These are phyloP conservation scores for Euleptes europaea DNA, from an alignment of 2,113 vertebrate species.

Conservation along the genomic window DNA sequence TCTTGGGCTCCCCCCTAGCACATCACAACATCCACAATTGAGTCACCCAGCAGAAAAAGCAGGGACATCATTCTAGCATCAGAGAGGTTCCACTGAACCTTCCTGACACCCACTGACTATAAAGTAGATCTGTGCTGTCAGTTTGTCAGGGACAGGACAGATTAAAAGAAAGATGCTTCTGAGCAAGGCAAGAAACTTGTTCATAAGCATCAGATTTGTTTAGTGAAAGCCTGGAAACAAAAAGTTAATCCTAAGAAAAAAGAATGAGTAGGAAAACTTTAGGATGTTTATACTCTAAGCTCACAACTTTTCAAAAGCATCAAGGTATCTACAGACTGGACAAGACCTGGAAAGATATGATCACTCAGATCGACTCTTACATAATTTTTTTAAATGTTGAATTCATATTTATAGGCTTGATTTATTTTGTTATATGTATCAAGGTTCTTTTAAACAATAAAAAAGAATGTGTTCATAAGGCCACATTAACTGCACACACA, in stretches of 20 bases:
- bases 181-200: not conserved
- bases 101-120: not conserved
- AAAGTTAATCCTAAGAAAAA: too few species aligned
- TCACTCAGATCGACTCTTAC: too few species aligned
- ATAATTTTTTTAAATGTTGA: too few species aligned
- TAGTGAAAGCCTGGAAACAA: too few species aligned
- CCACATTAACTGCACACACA: not conserved
- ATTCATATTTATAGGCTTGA: too few species aligned
- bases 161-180: not conserved
- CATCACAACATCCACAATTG: constrained; percentile 28
- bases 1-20: constrained; percentile 95
- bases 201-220: not conserved
- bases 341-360: too few species aligned
- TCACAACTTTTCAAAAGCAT: too few species aligned
- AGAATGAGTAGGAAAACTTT: too few species aligned
- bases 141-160: not conserved
- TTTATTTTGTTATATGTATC: too few species aligned
- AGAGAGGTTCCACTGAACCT: not conserved
- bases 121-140: not conserved
- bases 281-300: too few species aligned
- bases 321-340: too few species aligned
- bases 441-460: too few species aligned
- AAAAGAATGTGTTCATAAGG: not conserved
- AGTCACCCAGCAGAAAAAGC: not conserved
- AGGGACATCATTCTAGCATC: not conserved